Evolutionary conservation across 2,888 invertebrate species (phyloP), one percentile per base, ranked within the genome.

Genomic region (Tachina fera): DNA sequence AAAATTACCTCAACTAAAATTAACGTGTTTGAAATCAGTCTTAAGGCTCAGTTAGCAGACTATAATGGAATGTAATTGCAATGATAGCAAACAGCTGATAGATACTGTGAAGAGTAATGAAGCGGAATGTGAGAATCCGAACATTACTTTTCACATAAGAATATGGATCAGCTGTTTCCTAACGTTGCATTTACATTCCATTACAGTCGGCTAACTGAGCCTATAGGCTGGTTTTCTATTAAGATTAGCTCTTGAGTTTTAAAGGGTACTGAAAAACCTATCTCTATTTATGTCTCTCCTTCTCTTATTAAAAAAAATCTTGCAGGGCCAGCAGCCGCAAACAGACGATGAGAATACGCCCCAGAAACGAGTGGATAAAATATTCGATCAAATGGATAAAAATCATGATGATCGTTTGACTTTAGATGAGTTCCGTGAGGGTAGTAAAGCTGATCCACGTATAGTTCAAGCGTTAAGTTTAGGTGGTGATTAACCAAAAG

Each of bases 371-470:
- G 98, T 98, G 87, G 98, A 98, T 94, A 97, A 98, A 93, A 98
- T 99, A 92, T 99, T 98, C 94, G 97, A 98, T 93, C 98, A 98
- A 93, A 98, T 98, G 98, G 98, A 99, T 94, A 98, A 97, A 94
- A 98, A 99, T 93, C 98, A 98, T 93, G 98, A 99, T 93, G 98
- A 98, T 93, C 96, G 97, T 90, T 94, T 99, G 89, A 98, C 98
- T 61, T 94, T 98, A 89, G 99, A 99, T 91, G 98, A 99, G 93
- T 98, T 98, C 94, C 96, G 98, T 90, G 98, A 98, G 94, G 98
- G 98, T 88, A 98, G 98, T 93, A 98, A 98, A 94, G 98, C 98
- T 61, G 98, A 98, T 93, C 98, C 98, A 13, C 95, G 98, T 92
- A 99, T 99, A 92, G 98, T 98, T 60, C 98, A 98, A 93, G 98